phyloP scores from a whole-genome alignment of 37 sponge, comb jelly and placozoan species.

The Cliona cf. orientalis region DNA sequence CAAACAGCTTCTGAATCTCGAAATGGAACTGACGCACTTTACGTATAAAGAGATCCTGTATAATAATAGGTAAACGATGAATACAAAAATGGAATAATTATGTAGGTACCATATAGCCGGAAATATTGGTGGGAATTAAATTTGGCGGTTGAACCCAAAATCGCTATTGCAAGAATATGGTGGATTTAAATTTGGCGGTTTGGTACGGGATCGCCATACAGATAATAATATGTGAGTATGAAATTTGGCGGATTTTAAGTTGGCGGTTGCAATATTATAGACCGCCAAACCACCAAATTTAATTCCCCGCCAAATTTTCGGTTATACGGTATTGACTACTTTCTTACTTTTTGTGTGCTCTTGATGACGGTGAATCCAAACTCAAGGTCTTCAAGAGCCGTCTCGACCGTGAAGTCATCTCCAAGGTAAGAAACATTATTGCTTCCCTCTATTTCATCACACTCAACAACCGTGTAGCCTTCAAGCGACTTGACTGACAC shows the following conservation, averaged over 20 bases:
- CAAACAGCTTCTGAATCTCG: conserved; percentile 57
- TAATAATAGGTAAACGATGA: neutral
- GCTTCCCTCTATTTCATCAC: conserved; percentile 33
- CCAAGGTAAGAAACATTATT: neutral
- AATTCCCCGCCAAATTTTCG: too few species aligned
- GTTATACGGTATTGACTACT: too few species aligned
- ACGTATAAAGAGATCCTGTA: conserved; percentile 48
- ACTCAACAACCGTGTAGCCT: conserved; percentile 27
- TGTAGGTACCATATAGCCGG: too few species aligned
- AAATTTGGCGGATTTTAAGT: too few species aligned
- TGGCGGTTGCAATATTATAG: too few species aligned
- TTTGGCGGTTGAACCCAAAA: too few species aligned
- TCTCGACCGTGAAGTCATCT: conserved; percentile 66
- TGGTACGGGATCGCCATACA: too few species aligned
- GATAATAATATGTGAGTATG: too few species aligned
- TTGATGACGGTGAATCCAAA: conserved; percentile 61
- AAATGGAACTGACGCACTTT: conserved; percentile 59
- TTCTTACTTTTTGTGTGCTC: conserved; percentile 52
- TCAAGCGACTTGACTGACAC: conserved; percentile 28
- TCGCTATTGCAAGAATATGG: too few species aligned
- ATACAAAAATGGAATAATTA: neutral
- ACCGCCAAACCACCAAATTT: too few species aligned
- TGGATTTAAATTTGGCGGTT: too few species aligned
- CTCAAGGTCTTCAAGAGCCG: conserved; percentile 64
- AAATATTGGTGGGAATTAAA: too few species aligned